Conservation (phyloP, 2,888 invertebrate species). For the Hypomecis atomaria region DNA sequence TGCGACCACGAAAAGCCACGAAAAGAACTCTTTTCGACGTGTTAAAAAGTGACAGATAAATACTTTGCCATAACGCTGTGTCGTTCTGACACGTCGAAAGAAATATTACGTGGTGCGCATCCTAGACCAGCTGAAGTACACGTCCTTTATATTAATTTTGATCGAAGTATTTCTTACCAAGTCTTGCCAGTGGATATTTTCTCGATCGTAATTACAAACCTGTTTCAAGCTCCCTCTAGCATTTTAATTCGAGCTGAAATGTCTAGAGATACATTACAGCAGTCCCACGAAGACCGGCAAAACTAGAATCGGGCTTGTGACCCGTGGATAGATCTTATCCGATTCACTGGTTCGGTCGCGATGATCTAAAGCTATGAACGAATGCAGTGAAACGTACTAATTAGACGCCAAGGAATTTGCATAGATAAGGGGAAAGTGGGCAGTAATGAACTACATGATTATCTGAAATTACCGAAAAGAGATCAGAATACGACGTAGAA, state of each 20-base stretch:
- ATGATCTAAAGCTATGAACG: slow-evolving; percentile 2
- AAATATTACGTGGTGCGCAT: no score
- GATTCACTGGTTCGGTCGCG: not conserved
- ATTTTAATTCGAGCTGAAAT: slow-evolving; percentile 7
- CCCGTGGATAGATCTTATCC: not conserved
- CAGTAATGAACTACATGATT: no score
- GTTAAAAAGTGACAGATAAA: no score
- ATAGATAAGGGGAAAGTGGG: not conserved
- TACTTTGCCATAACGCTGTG: no score
- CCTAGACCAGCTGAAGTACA: no score
- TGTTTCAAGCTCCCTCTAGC: slow-evolving; percentile 2
- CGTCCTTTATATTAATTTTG: no score
- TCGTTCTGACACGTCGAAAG: no score
- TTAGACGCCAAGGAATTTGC: not conserved
- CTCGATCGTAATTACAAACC: slow-evolving; percentile 8
- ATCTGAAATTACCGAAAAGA: no score
- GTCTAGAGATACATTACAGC: slow-evolving; percentile 3
- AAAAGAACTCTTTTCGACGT: no score
- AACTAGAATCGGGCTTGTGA: not conserved
- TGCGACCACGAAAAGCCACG: no score
- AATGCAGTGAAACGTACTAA: slow-evolving; percentile 6
- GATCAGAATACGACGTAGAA: no score
- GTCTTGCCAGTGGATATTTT: slow-evolving; percentile 29
- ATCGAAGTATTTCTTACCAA: slow-evolving; percentile 40
- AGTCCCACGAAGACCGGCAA: not conserved